Base-by-base conservation (phyloP, 2,888 invertebrate genomes). In the Drosophila anceps region DNA sequence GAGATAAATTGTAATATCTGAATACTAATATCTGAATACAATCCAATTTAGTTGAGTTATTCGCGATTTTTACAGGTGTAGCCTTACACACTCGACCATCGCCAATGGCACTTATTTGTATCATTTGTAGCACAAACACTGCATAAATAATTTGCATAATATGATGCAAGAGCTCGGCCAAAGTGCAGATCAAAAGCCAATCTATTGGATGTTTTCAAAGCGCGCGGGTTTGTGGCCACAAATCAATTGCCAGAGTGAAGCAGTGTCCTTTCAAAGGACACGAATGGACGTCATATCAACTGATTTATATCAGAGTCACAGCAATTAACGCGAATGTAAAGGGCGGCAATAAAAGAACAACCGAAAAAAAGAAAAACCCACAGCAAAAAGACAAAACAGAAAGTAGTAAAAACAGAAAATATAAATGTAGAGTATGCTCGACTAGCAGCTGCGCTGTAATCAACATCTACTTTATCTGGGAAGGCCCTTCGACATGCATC, bases 321-420 rank as follows among this genome's bases (percentile, higher is more conserved):
- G 84, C 87, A 84, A 84, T 84, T 84, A 84, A 84, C 84, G 89
- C 66, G 77, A 84, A 77, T 84, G 84, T 84, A 69, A 86, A 64
- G 69, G 76, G 60, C 66, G 79, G 73, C 67, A 63, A 72, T 84
- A 89, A 89, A 88, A 84, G 15, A 51, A 29, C 53, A 35, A 24
- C 24, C 24, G 13, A 44, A 44, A 27, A 44, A 44, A 27, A 20
- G 44, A 15, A 27, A 7, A 24, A 13, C 15, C 24, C 58, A 18
- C 9, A 60, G 41, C 35, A 33, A 55, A 55, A 55, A 60, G 55
- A 75, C 60, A 70, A 64, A 67, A 66, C 75, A 79, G 13, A 59
- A 48, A 15, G 48, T 39, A n/a, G 18, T 48, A 35, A 58, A 58
- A 35, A 20, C 27, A 2, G 18, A 12, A 39, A 39, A 29, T 33